Conservation (phyloP, 2,888 invertebrate genomes). For the Volucella inflata region DNA sequence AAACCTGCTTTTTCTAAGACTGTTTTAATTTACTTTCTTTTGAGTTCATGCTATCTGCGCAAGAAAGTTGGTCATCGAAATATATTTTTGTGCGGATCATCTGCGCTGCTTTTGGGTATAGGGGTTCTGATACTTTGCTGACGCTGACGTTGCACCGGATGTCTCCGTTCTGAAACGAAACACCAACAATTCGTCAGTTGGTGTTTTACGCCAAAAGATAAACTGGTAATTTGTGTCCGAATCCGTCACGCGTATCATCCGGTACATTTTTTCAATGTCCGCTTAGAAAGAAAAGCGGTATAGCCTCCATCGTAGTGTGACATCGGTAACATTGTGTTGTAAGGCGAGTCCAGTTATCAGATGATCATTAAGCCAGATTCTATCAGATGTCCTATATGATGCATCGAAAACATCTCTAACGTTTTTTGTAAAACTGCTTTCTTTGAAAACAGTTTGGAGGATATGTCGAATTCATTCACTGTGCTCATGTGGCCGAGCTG, state of each 20-base stretch:
- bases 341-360: constrained; percentile 9
- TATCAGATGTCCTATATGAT: constrained; percentile 4
- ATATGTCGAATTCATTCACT: constrained; percentile 7
- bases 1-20: constrained; percentile 12
- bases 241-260: constrained; percentile 29
- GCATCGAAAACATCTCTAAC: constrained; percentile 10
- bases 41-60: constrained; percentile 22
- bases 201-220: constrained; percentile 31
- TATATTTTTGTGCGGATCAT: constrained; percentile 25
- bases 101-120: constrained; percentile 6
- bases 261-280: constrained; percentile 33
- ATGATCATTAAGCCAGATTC: constrained; percentile 15
- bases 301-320: constrained; percentile 20
- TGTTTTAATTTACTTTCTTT: constrained; percentile 15
- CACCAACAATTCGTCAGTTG: not conserved
- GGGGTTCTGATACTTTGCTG: not conserved
- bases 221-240: constrained; percentile 23
- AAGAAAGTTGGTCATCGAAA: constrained; percentile 29
- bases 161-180: constrained; percentile 12
- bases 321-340: constrained; percentile 20
- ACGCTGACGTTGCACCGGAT: constrained; percentile 6
- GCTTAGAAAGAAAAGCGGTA: constrained; percentile 9
- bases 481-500: constrained; percentile 13
- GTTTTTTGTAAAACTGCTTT: not conserved
- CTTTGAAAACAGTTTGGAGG: not conserved